Base-by-base conservation (phyloP, 2,888 invertebrate species). In the Stictocephala bisonia region DNA sequence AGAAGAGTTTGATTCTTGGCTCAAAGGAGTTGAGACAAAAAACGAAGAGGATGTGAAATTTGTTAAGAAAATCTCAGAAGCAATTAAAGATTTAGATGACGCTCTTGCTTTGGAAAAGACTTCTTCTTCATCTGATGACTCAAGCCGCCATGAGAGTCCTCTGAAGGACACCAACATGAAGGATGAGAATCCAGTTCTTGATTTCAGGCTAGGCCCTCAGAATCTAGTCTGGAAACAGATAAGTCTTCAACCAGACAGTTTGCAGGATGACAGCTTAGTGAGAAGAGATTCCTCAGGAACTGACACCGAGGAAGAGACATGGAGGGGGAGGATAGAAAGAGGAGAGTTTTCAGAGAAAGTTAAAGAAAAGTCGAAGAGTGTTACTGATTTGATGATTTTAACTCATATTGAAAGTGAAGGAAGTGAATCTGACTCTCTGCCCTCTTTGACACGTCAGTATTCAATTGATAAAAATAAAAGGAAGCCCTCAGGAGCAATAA, bases 321-420 rank as follows among this genome's bases (percentile, higher is more conserved):
- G 89, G 88, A 84, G 86, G 48, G 85, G 85, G 51, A 85, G 88
- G 76, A 86, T 89, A 29, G 89, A 90, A 81, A 83, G 87, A 41
- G 80, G 81, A 1, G 82, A 82, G 64, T 82, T 84, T 71, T 86
- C 88, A 0, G 89, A 89, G 79, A 89, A 90, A 82, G 89, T 48
- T 35, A 86, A 88, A 75, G 87, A 89, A 77, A 90, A 90, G 81
- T 90, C 90, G 0, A 87, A 88, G 80, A 90, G 90, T 60, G 90
- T 90, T 0, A 88, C 90, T 7, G 90, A 90, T 83, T 83, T 90
- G 26, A 90, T 90, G 90, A 85, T 90, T 35, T 82, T 90, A 48
- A 90, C 90, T 13, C 90, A 90, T 78, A 89, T 90, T 20, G 90
- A 90, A 79, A 88, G 88, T 2, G 88, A 89, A 80, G 80, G 79